Evolutionary conservation across 1,140 invertebrate species (phyloP).

Genomic region (Lepidurus arcticus): DNA sequence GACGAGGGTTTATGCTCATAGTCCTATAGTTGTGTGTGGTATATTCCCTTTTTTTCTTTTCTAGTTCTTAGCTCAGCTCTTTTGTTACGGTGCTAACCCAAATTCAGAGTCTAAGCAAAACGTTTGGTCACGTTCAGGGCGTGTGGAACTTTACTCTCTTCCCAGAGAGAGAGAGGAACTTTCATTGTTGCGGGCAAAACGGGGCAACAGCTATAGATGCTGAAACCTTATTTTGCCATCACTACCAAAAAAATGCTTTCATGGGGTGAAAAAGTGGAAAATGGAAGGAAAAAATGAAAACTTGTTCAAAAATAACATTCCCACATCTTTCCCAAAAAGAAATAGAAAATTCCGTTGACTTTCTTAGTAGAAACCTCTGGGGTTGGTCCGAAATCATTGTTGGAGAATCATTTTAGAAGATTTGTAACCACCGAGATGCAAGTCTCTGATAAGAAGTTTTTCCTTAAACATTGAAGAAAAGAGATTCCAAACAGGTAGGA

Average conservation of each 20-base stretch:
- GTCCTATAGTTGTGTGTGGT: not conserved
- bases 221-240: not conserved
- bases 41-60: not conserved
- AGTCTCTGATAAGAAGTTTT: no score
- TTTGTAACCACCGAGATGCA: no score
- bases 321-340: no score
- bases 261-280: no score
- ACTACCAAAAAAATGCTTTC: not conserved
- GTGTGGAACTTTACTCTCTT: conserved; percentile 11
- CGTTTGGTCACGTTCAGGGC: conserved; percentile 17
- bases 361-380: no score
- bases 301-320: no score
- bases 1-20: not conserved
- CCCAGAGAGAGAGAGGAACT: not conserved
- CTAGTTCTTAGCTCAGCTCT: not conserved
- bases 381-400: no score
- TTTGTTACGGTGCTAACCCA: conserved; percentile 9
- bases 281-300: no score
- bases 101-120: conserved; percentile 19
- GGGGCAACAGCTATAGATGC: not conserved
- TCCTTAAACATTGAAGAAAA: no score
- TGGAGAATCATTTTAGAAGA: no score
- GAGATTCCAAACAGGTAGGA: no score
- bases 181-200: not conserved
- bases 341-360: no score